Conservation (phyloP, 1,140 invertebrate genomes). For the Trinorchestia longiramus region DNA sequence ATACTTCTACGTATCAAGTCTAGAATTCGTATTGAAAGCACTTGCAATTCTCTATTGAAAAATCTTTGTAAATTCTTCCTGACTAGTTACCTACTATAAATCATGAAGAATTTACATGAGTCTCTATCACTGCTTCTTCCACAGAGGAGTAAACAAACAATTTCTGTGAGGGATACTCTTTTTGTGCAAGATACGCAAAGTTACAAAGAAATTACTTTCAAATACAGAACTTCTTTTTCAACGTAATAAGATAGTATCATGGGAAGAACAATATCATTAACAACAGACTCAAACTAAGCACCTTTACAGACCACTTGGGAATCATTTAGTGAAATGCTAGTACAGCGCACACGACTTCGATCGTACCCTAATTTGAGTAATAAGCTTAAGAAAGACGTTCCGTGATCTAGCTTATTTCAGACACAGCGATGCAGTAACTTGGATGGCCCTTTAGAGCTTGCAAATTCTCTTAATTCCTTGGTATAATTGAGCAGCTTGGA, state of each 20-base stretch:
- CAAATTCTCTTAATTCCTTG: neutral
- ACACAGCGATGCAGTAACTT: neutral
- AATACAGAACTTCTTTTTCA: neutral
- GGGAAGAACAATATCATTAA: neutral
- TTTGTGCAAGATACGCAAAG: no score
- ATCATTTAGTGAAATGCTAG: neutral
- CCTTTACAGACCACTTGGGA: neutral
- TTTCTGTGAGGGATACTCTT: no score
- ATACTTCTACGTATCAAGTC: no score
- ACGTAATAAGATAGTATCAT: neutral
- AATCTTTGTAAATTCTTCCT: no score
- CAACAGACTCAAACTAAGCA: neutral
- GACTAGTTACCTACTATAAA: no score
- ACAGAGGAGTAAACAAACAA: no score
- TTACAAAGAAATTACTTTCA: no score
- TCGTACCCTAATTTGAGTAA: neutral
- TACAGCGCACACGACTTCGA: neutral
- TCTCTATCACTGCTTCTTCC: no score
- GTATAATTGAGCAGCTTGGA: neutral
- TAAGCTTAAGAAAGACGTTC: neutral
- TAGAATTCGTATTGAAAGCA: no score
- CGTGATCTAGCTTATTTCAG: neutral
- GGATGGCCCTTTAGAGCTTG: neutral
- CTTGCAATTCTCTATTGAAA: no score
- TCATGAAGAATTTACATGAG: no score